Conservation (phyloP, 2,113 vertebrate species). For the Pseudonaja textilis region DNA sequence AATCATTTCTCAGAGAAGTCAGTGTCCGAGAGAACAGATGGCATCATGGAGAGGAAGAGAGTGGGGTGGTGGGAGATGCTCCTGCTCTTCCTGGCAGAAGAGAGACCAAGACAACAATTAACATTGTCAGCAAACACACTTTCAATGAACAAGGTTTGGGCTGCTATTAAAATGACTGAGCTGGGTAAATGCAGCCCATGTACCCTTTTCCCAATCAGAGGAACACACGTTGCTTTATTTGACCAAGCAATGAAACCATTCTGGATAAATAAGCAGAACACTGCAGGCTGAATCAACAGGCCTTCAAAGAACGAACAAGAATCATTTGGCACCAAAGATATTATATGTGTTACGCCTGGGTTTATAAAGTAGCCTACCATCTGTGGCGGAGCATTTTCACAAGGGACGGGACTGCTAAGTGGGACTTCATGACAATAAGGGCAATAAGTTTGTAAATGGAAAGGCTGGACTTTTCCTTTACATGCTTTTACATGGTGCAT, state of each 20-base stretch:
- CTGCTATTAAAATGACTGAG: not conserved
- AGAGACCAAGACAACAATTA: not conserved
- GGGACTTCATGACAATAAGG: not conserved
- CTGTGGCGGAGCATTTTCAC: accelerated
- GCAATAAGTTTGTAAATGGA: not conserved
- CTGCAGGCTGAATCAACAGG: not conserved
- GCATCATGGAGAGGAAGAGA: slow-evolving; percentile 4
- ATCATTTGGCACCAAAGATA: not conserved
- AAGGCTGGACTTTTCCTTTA: not conserved
- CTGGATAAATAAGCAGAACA: not conserved
- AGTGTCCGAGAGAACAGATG: slow-evolving; percentile 29
- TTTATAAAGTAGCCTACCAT: not conserved
- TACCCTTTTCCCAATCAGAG: not conserved
- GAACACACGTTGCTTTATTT: slow-evolving; percentile 20
- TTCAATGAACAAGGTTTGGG: not conserved
- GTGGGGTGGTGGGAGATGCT: not conserved
- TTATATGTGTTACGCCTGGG: not conserved
- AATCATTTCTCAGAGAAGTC: slow-evolving; percentile 41
- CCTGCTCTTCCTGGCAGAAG: not conserved
- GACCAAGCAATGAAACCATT: not conserved
- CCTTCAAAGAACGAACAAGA: slow-evolving; percentile 8
- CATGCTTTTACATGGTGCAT: too few relatives aligned
- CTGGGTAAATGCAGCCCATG: accelerated
- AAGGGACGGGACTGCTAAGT: not conserved
- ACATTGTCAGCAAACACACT: slow-evolving; percentile 1